These are phyloP conservation scores for Ammodytes dubius DNA, from an alignment of 2,113 vertebrate genomes.

Conservation along the genomic window DNA sequence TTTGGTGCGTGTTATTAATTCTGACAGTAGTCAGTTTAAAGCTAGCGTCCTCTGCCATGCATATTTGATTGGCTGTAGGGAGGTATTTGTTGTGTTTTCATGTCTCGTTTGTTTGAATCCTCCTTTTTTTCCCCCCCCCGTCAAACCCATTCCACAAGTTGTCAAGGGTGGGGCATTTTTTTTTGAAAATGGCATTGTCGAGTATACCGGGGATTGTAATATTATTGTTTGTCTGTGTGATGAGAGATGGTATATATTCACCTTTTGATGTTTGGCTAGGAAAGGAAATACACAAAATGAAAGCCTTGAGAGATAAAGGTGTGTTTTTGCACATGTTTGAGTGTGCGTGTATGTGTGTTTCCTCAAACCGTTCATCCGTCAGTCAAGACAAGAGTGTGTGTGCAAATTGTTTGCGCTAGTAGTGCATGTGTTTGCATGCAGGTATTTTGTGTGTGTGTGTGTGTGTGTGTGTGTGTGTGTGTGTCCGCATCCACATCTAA, in stretches of 20 bases:
- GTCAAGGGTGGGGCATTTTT: conserved; percentile 58
- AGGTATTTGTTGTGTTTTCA: conserved; percentile 78
- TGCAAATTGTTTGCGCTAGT: conserved; percentile 51
- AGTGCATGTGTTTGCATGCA: conserved; percentile 52
- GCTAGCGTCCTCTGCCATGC: conserved; percentile 67
- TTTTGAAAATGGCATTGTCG: conserved; percentile 66
- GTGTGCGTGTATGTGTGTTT: conserved; percentile 43
- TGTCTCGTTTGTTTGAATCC: conserved; percentile 69
- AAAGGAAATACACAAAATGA: conserved; percentile 75
- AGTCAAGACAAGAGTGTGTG: conserved; percentile 54
- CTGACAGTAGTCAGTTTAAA: conserved; percentile 74
- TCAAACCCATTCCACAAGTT: conserved; percentile 73
- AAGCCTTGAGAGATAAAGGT: conserved; percentile 69
- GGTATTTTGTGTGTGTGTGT: conserved; percentile 21
- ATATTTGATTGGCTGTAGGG: conserved; percentile 76
- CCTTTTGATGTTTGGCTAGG: conserved; percentile 75
- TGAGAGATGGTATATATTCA: conserved; percentile 57
- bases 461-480: conserved; percentile 37
- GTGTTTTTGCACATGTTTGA: conserved; percentile 69
- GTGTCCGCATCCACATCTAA: conserved; percentile 69
- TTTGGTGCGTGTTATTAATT: conserved; percentile 62
- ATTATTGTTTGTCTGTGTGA: conserved; percentile 70
- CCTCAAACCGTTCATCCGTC: conserved; percentile 75
- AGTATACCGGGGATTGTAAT: conserved; percentile 63
- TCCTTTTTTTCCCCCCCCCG: conserved; percentile 38